Percentiles rank a stretch among this genome's conserved stretches.
phyloP scores from a whole-genome alignment of 2,113 vertebrate genomes.

The Scopus umbretta region DNA sequence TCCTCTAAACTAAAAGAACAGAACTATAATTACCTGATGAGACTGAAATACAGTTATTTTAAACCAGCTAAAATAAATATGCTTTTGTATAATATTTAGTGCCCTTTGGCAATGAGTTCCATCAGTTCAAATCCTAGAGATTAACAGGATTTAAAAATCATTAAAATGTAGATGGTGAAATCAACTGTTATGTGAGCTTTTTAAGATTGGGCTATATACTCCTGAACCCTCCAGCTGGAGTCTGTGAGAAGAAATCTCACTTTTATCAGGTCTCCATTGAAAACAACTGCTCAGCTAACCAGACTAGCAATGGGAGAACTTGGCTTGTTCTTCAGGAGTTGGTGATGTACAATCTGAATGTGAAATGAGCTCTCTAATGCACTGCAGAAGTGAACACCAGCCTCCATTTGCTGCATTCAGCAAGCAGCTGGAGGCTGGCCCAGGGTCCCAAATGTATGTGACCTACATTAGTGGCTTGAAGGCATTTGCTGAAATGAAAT shows the following conservation, averaged over 20 bases:
- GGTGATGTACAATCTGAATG: background rate
- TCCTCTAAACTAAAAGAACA: background rate
- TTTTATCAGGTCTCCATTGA: background rate
- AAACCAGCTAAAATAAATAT: background rate
- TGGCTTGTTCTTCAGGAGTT: background rate
- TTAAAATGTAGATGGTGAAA: background rate
- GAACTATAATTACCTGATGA: background rate
- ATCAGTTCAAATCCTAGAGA: background rate
- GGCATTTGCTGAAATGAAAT: slow-evolving; percentile 44
- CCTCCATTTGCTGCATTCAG: slow-evolving; percentile 1
- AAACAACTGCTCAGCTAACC: background rate
- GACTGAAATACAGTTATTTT: background rate
- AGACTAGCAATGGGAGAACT: background rate
- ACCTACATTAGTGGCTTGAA: slow-evolving; percentile 21
- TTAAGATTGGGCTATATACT: background rate
- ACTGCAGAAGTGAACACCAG: background rate
- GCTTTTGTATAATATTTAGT: background rate
- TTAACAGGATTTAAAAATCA: background rate
- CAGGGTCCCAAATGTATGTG: background rate
- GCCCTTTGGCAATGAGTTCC: background rate
- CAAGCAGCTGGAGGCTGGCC: slow-evolving; percentile 43
- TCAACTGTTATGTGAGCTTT: background rate
- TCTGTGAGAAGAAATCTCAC: background rate
- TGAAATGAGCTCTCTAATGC: background rate
- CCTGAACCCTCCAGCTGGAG: background rate